Conservation (phyloP, 35 echinoderm and acorn worm species). For the Ptychodera flava region DNA sequence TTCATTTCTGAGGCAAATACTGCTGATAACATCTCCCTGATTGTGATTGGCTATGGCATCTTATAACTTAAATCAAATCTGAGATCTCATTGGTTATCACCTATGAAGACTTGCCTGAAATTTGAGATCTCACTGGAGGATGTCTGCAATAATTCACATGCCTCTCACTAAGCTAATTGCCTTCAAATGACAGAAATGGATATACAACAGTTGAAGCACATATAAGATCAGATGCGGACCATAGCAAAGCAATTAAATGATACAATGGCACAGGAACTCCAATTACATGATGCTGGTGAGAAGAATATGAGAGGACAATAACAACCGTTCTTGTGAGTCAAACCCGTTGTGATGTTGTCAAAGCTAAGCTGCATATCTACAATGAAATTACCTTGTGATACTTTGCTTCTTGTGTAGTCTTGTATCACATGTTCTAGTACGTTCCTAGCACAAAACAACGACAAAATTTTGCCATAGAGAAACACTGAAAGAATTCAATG, state of each 20-base stretch:
- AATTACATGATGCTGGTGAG: slow-evolving; percentile 48
- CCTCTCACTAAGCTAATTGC: no score
- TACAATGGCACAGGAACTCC: slow-evolving; percentile 62
- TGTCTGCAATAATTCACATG: no score
- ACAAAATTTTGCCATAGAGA: no score
- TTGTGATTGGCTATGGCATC: background rate
- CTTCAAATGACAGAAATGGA: slow-evolving; percentile 61
- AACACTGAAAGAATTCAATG: no score
- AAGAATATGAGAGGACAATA: slow-evolving; percentile 8
- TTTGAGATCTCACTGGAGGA: slow-evolving; percentile 46
- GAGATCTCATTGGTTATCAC: background rate
- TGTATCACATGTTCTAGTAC: no score
- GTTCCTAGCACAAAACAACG: no score
- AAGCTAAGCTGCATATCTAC: no score
- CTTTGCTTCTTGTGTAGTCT: no score
- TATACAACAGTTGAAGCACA: slow-evolving; percentile 45
- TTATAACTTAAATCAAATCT: background rate
- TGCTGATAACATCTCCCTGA: background rate
- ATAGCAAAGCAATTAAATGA: slow-evolving; percentile 65
- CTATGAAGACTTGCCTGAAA: slow-evolving; percentile 42
- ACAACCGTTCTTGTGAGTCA: no score
- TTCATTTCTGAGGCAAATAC: no score
- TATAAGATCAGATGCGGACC: slow-evolving; percentile 34
- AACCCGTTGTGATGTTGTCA: no score
- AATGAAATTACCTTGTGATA: no score